Percentiles rank a stretch among this genome's conserved stretches.
These are phyloP conservation scores for Pyrrhosoma nymphula DNA, from an alignment of 2,888 invertebrate genomes.

Conservation along the genomic window DNA sequence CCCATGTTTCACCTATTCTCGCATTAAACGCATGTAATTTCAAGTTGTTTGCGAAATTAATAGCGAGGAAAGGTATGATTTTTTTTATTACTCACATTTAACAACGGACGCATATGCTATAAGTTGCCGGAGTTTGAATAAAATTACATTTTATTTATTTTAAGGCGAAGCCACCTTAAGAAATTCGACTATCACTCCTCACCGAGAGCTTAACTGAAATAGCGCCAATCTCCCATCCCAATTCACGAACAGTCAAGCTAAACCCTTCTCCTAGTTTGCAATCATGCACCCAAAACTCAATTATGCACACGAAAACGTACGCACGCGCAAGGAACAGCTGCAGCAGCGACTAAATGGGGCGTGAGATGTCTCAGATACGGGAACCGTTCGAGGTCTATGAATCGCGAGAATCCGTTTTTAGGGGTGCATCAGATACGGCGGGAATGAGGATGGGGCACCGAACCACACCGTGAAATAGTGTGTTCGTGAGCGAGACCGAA, in stretches of 20 bases:
- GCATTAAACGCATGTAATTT: too few relatives aligned
- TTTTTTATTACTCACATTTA: too few relatives aligned
- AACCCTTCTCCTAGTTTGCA: background rate
- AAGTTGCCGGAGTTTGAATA: too few relatives aligned
- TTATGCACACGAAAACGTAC: background rate
- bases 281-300: background rate
- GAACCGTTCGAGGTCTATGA: background rate
- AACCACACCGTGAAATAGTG: constrained; percentile 9
- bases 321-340: background rate
- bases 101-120: too few relatives aligned
- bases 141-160: too few relatives aligned
- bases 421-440: background rate
- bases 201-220: background rate
- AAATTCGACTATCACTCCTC: too few relatives aligned
- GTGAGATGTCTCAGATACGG: background rate
- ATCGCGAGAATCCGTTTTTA: background rate
- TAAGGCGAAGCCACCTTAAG: too few relatives aligned
- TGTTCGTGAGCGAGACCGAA: background rate
- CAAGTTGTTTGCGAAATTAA: too few relatives aligned
- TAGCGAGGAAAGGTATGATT: too few relatives aligned
- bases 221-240: background rate
- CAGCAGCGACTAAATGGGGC: background rate
- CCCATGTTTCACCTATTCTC: too few relatives aligned
- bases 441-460: background rate
- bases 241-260: background rate